These are phyloP conservation scores for Drosophila azteca DNA, from an alignment of 1,140 invertebrate genomes.

Conservation along the genomic window DNA sequence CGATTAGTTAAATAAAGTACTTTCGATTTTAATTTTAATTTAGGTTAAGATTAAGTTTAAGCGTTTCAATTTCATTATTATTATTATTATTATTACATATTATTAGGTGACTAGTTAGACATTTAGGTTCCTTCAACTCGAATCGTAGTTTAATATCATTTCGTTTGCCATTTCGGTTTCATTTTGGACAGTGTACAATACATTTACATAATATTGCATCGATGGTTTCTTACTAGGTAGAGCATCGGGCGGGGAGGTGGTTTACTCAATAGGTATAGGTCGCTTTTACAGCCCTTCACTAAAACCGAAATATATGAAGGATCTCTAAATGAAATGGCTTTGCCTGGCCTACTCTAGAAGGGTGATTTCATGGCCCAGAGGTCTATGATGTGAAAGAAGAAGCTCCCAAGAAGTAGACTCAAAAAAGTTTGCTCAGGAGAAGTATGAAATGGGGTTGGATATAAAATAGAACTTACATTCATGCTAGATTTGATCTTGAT, in stretches of 20 bases:
- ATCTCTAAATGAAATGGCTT: conserved; percentile 28
- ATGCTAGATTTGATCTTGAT: too few relatives aligned
- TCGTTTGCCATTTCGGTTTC: conserved; percentile 20
- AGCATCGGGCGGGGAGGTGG: conserved; percentile 52
- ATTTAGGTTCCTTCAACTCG: conserved; percentile 48
- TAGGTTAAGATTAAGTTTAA: conserved; percentile 52
- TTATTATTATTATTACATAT: conserved; percentile 44
- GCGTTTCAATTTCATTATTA: conserved; percentile 74
- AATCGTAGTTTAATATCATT: conserved; percentile 50
- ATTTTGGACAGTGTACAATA: conserved; percentile 63
- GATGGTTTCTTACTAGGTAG: conserved; percentile 55
- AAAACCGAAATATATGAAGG: too few relatives aligned
- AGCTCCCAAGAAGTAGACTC: too few relatives aligned
- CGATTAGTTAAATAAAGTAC: conserved; percentile 51
- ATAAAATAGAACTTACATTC: too few relatives aligned
- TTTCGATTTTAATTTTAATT: conserved; percentile 12
- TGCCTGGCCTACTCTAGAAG: conserved; percentile 1
- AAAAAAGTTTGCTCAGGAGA: too few relatives aligned
- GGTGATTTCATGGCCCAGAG: too few relatives aligned
- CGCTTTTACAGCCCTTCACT: conserved; percentile 34
- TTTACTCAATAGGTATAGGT: conserved; percentile 68
- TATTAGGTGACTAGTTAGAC: conserved; percentile 68
- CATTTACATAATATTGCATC: conserved; percentile 48
- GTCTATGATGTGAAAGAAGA: too few relatives aligned
- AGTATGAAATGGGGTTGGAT: too few relatives aligned